Base-by-base conservation (phyloP, 2,797 vertebrate species). In the Danio kyathit region DNA sequence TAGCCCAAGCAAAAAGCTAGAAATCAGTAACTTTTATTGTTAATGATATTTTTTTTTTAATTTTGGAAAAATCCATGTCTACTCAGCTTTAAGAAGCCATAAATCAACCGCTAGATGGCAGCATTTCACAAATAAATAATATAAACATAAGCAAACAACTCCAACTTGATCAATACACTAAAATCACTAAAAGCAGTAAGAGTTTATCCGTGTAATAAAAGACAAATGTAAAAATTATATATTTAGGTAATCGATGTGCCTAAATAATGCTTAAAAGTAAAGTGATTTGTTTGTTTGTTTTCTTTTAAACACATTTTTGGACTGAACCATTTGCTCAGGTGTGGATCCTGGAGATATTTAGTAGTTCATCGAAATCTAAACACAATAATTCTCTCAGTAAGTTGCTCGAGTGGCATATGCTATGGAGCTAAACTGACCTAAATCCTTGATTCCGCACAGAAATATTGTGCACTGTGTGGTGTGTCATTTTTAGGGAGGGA, bases 251-350 rank as follows among this genome's bases (percentile, higher is more conserved):
- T 5, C 1, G 7, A 16, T 14, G 17, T 0, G 2, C 4, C 12
- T 48, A 0, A 38, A 6, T 5, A 0, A 0, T 19, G 17, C 11
- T 5, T 19, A 52, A 69, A 3, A 6, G 14, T 13, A 7, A 13
- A 14, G 8, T 4, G 2, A 19, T 19, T 13, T 5, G 19, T 59
- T 29, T 5, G 19, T 59, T 29, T 29, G 29, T 19, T 7, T 6
- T 19, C 6, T 16, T 70, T 52, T 70, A 3, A 29, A 29, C 29
- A 29, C 5, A n/a, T 11, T 41, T 56, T 52, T 21, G 49, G 69
- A 43, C 46, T 51, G 66, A 40, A 52, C 48, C 14, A 51, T 70
- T 70, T 70, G 21, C 21, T 70, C 14, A 49, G 10, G 49, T 19
- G 46, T 49, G 65, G 44, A 67, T 29, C 46, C 13, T 10, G 44